Evolutionary conservation across 2,888 invertebrate species (phyloP).

Genomic region (Temnothorax unifasciatus): DNA sequence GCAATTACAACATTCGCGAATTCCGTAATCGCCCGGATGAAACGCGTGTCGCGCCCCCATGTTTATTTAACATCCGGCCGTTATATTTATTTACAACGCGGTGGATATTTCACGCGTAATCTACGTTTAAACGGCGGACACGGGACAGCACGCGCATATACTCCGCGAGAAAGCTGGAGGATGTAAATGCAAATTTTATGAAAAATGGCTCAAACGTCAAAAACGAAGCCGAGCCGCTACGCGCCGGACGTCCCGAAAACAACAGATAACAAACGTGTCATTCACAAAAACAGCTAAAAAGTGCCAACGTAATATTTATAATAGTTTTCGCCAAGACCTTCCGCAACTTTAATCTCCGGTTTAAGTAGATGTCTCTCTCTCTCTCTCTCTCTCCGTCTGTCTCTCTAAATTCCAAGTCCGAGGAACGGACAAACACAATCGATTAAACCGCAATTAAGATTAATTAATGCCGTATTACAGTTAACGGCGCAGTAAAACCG

Average conservation of each 20-base stretch:
- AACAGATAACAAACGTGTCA: slow-evolving; percentile 27
- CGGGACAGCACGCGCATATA: background rate
- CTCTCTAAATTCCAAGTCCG: background rate
- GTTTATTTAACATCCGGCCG: slow-evolving; percentile 25
- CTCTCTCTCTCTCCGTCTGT: background rate
- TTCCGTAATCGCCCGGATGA: slow-evolving; percentile 23
- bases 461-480: background rate
- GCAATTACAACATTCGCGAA: slow-evolving; percentile 50
- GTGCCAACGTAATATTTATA: background rate
- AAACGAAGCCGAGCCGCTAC: slow-evolving; percentile 7
- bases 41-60: slow-evolving; percentile 7
- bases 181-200: slow-evolving; percentile 54
- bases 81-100: slow-evolving; percentile 36
- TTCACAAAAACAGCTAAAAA: background rate
- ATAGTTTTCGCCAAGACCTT: background rate
- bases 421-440: background rate
- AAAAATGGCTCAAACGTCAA: slow-evolving; percentile 30
- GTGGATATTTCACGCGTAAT: slow-evolving; percentile 20
- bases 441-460: slow-evolving; percentile 16
- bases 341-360: background rate
- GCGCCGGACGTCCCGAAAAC: background rate
- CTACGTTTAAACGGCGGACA: slow-evolving; percentile 4
- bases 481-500: slow-evolving; percentile 18
- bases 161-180: background rate
- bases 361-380: background rate